These are phyloP conservation scores for Punctoribates punctum DNA, from an alignment of 2,888 invertebrate genomes.

Conservation along the genomic window DNA sequence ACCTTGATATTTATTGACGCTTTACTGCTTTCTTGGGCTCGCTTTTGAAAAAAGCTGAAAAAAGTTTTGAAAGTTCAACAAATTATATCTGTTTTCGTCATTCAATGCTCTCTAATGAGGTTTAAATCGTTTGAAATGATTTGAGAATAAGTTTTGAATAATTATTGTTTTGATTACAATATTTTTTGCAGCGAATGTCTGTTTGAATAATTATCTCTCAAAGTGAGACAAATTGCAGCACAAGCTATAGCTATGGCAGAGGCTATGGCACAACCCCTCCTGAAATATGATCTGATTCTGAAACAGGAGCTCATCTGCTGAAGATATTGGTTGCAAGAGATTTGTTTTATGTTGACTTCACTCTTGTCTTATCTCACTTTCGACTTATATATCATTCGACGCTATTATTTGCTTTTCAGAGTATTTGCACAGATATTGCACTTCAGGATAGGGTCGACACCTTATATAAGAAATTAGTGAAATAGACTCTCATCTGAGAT, in stretches of 20 bases:
- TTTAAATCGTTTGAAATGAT: not conserved
- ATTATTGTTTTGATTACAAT: too few relatives aligned
- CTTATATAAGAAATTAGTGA: too few relatives aligned
- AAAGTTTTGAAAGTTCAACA: not conserved
- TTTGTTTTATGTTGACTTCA: not conserved
- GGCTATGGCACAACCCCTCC: not conserved
- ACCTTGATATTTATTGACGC: not conserved
- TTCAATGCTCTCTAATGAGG: not conserved
- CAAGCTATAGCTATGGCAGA: not conserved
- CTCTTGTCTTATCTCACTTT: not conserved
- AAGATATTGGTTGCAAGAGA: not conserved
- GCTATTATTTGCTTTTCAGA: not conserved
- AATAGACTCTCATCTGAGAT: too few relatives aligned
- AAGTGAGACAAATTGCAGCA: too few relatives aligned
- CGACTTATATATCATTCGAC: not conserved
- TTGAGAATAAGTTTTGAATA: not conserved
- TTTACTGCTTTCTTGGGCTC: not conserved
- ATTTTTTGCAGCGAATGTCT: too few relatives aligned
- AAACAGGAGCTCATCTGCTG: conserved; percentile 13
- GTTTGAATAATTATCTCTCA: too few relatives aligned
- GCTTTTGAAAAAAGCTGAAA: not conserved
- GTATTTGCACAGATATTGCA: not conserved
- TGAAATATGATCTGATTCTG: conserved; percentile 3
- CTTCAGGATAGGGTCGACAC: not conserved
- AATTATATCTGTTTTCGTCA: not conserved